Evolutionary conservation across 2,888 invertebrate genomes (phyloP).

Genomic region (Petrolisthes manimaculis): DNA sequence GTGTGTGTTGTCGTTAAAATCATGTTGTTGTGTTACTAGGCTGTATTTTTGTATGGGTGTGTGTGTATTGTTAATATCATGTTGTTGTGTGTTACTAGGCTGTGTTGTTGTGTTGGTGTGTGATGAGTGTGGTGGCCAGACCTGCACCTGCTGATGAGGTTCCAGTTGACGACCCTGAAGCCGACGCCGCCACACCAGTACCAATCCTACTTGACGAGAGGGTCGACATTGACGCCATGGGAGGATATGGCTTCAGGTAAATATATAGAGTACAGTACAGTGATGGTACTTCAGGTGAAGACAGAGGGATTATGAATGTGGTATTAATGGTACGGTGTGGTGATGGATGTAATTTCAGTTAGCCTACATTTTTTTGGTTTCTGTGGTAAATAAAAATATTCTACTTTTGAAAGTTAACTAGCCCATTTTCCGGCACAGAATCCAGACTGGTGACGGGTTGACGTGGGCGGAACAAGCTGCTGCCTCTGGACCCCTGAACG

Average conservation of each 20-base stretch:
- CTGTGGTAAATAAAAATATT: too few species aligned
- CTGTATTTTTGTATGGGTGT: too few species aligned
- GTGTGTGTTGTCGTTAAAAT: too few species aligned
- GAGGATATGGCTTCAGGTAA: constrained; percentile 43
- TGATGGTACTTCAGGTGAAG: too few species aligned
- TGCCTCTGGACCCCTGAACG: constrained; percentile 19
- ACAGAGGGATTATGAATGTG: too few species aligned
- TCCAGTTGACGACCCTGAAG: too few species aligned
- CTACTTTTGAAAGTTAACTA: too few species aligned
- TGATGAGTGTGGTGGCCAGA: background rate
- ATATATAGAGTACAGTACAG: background rate
- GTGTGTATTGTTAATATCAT: too few species aligned
- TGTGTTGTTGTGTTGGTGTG: background rate
- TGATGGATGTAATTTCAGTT: too few species aligned
- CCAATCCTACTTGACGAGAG: constrained; percentile 48
- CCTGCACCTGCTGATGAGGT: background rate
- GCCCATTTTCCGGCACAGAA: background rate
- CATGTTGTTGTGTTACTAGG: background rate
- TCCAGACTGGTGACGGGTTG: constrained; percentile 38
- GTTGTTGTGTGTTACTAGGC: background rate
- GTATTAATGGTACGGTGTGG: too few species aligned
- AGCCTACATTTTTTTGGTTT: too few species aligned
- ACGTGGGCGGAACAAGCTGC: constrained; percentile 37
- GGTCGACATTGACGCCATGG: constrained; percentile 31
- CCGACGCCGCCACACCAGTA: constrained; percentile 1